Percentiles rank a stretch among this genome's conserved stretches.
These are phyloP conservation scores for Lamprologus tigripictilis DNA, from an alignment of 2,113 vertebrate genomes.

Conservation along the genomic window DNA sequence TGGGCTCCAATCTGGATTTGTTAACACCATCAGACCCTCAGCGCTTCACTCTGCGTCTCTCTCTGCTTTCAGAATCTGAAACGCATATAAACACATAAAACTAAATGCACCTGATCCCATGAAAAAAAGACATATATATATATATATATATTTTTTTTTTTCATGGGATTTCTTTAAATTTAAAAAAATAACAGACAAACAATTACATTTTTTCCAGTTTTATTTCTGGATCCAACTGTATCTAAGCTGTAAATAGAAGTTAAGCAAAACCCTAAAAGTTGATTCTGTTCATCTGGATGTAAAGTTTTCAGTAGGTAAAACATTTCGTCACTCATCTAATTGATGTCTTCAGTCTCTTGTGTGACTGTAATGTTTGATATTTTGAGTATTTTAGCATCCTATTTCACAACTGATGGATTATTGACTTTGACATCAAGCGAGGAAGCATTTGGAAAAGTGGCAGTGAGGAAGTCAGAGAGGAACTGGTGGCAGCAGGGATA, in stretches of 20 bases:
- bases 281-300: background rate
- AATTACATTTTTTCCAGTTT: background rate
- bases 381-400: background rate
- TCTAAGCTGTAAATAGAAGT: background rate
- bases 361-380: background rate
- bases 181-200: background rate
- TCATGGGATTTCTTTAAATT: background rate
- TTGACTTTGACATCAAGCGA: background rate
- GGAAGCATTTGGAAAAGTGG: background rate
- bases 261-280: background rate
- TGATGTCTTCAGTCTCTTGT: background rate
- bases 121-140: too few relatives aligned
- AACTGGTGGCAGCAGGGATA: background rate
- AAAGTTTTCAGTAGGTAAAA: background rate
- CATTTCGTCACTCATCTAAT: background rate
- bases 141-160: background rate
- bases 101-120: background rate
- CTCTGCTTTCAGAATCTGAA: background rate
- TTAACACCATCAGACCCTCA: background rate
- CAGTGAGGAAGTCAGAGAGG: background rate
- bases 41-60: background rate
- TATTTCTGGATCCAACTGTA: background rate
- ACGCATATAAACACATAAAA: background rate
- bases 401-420: background rate
- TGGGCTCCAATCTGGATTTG: conserved; percentile 12